These are phyloP conservation scores for Acronicta leporina DNA, from an alignment of 2,888 invertebrate genomes.

Conservation along the genomic window DNA sequence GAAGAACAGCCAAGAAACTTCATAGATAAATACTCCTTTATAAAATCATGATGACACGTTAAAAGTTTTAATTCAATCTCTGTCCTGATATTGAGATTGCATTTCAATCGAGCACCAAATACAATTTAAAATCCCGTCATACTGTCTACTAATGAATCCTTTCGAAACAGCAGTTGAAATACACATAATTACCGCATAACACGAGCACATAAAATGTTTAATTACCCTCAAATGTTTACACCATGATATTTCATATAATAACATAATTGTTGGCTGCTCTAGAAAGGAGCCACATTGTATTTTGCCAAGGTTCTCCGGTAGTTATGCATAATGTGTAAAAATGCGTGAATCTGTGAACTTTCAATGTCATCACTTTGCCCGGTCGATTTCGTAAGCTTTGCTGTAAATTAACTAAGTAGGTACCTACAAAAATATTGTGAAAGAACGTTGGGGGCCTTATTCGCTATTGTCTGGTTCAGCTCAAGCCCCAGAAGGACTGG, in stretches of 20 bases:
- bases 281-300: slow-evolving; percentile 41
- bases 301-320: slow-evolving; percentile 34
- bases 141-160: slow-evolving; percentile 6
- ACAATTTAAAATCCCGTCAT: too few species aligned
- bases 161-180: slow-evolving; percentile 19
- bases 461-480: too few species aligned
- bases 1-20: too few species aligned
- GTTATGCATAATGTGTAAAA: slow-evolving; percentile 35
- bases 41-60: too few species aligned
- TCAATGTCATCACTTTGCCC: slow-evolving; percentile 42
- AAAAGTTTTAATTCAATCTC: too few species aligned
- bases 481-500: too few species aligned
- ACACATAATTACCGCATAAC: slow-evolving; percentile 27
- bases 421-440: too few species aligned
- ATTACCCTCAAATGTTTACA: slow-evolving; percentile 29
- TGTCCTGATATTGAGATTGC: too few species aligned
- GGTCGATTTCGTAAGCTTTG: slow-evolving; percentile 35
- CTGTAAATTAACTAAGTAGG: neutral
- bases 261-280: slow-evolving; percentile 38
- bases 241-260: slow-evolving; percentile 41
- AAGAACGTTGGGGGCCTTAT: too few species aligned
- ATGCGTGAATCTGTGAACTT: slow-evolving; percentile 46
- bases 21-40: too few species aligned
- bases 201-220: slow-evolving; percentile 24
- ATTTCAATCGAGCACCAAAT: too few species aligned